Base-by-base conservation (phyloP, 2,797 vertebrate species). In the Notolepis coatsorum region DNA sequence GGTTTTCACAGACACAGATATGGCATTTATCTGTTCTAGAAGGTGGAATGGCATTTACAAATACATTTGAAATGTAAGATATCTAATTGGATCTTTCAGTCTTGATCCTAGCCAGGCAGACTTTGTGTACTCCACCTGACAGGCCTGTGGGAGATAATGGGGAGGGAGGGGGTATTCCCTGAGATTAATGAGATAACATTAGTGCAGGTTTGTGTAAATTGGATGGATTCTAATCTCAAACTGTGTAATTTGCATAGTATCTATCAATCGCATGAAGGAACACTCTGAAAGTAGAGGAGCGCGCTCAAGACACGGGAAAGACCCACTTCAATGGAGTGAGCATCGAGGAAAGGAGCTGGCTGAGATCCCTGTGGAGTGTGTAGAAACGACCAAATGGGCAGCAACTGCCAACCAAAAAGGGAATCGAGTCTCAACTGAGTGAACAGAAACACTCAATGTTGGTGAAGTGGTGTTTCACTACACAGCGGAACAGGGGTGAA, bases 81-180 rank as follows among this genome's bases (percentile, higher is more conserved):
- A 27, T 63, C 10, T 79, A 69, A 80, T 60, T 77, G 45, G 48
- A 45, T 37, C 56, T 57, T 46, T 82, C 74, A 63, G 74, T 55
- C 73, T 80, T 80, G 58, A 66, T 83, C 62, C 71, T 64, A 58
- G 80, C 77, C 64, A 71, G 23, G 6, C 42, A 69, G 60, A 42
- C 61, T 47, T 46, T 3, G 30, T 62, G 53, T 48, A 49, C 67
- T 51, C 64, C n/a, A 66, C 57, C 60, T 54, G 58, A 43, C 28
- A 49, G 5, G 25, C 65, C 64, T 54, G 18, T 23, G 54, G 58
- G 57, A 73, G 25, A 46, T 20, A 15, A 30, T 1, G 9, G 27
- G 38, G 20, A 70, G 35, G 58, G 17, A 52, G 59, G 15, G 35
- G 15, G 35, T 37, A 37, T 3, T 37, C 15, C 6, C 12, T 4